Base-by-base conservation (phyloP, 2,113 vertebrate species). In the Prochilodus magdalenae region DNA sequence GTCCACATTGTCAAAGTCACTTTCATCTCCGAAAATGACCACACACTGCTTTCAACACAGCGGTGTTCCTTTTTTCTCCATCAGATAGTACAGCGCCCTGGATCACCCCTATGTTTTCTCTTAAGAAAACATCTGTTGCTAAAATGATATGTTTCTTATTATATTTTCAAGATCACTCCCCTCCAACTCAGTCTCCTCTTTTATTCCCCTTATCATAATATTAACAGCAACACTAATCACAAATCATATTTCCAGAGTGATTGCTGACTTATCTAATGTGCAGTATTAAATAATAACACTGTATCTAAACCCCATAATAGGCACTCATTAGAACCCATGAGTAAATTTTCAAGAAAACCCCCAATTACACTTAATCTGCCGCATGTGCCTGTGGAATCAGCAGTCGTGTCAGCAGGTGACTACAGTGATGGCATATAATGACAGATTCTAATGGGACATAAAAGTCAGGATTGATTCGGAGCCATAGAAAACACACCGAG, bases 391-490 rank as follows among this genome's bases (percentile, higher is more conserved):
- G 10, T n/a, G 26, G 26, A 77, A 26, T 40, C 10, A 44, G 15
- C 44, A 60, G 77, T 22, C 2, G 14, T 79, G 84, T 86, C 57
- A 71, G 47, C 15, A 87, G 80, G 83, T 81, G 83, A 80, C 75
- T 78, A 78, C 70, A 87, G 74, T 88, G 85, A 90, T 87, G 84
- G 69, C 74, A 75, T 84, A 89, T 89, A 88, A 87, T 80, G 81
- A 87, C 89, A 85, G 82, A 89, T 89, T 87, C 84, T 86, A 79
- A 86, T 53, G 29, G 86, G 84, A 88, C 91, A 90, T 90, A 91
- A 92, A 78, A 92, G 78, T 85, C 73, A n/a, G 69, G 77, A 91
- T 90, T 91, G 90, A 93, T 93, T 90, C 89, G 86, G 87, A 84
- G 83, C 91, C 88, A 89, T 86, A 90, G 86, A 89, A 90, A 90